Conservation (phyloP, 2,888 invertebrate species). For the Trissolcus brochymenae region DNA sequence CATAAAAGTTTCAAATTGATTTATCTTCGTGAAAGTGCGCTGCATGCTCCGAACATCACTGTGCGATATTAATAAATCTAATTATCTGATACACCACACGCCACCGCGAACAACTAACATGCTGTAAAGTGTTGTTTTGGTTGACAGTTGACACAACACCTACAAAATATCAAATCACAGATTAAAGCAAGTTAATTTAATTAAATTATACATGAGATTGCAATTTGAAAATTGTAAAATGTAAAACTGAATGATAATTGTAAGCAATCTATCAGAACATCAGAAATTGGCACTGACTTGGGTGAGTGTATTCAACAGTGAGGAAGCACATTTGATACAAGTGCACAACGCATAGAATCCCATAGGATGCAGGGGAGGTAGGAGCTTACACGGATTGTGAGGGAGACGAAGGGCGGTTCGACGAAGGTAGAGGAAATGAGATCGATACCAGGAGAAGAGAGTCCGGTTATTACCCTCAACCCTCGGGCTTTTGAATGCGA, state of each 20-base stretch:
- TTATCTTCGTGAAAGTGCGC: too few species aligned
- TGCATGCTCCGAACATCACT: too few species aligned
- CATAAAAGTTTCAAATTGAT: too few species aligned
- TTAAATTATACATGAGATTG: too few species aligned
- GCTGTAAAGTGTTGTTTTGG: neutral
- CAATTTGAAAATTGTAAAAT: too few species aligned
- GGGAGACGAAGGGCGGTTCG: conserved; percentile 40
- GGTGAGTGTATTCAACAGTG: conserved; percentile 47
- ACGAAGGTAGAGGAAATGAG: conserved; percentile 59
- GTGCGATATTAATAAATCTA: too few species aligned
- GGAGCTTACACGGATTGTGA: conserved; percentile 38
- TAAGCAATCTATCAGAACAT: conserved; percentile 50
- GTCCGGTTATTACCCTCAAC: conserved; percentile 63
- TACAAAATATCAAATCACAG: too few species aligned
- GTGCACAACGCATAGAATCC: conserved; percentile 49
- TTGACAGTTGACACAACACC: neutral
- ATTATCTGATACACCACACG: too few species aligned
- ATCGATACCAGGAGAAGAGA: conserved; percentile 63
- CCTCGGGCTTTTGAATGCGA: conserved; percentile 56
- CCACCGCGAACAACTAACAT: neutral
- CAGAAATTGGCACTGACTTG: conserved; percentile 58
- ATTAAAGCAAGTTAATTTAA: too few species aligned
- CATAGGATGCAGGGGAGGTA: conserved; percentile 41
- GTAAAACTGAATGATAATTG: too few species aligned
- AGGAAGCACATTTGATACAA: conserved; percentile 31